phyloP scores from a whole-genome alignment of 2,888 invertebrate species.

The Siphonodentalium dalli region DNA sequence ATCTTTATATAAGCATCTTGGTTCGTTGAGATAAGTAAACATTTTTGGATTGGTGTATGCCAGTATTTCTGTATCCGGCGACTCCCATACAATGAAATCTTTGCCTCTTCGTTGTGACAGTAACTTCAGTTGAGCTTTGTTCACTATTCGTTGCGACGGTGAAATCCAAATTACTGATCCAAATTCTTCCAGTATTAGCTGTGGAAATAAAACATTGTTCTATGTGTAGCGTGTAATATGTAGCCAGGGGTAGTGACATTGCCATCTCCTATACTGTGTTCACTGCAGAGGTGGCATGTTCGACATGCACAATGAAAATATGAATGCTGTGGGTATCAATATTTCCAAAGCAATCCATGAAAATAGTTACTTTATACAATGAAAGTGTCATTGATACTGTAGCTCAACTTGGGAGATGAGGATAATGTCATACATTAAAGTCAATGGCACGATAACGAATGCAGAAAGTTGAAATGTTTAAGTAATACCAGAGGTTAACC shows the following conservation, averaged over 20 bases:
- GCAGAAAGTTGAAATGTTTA: too few relatives aligned
- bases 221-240: neutral
- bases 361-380: too few relatives aligned
- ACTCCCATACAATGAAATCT: conserved; percentile 46
- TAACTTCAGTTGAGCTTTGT: conserved; percentile 34
- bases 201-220: conserved; percentile 12
- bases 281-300: neutral
- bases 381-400: too few relatives aligned
- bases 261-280: too few relatives aligned
- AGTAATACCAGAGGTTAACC: too few relatives aligned
- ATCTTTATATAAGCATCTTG: conserved; percentile 41
- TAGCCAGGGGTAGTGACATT: neutral
- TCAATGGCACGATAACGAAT: too few relatives aligned
- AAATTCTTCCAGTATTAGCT: conserved; percentile 43
- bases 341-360: too few relatives aligned
- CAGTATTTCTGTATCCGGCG: conserved; percentile 25
- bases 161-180: conserved; percentile 45
- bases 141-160: conserved; percentile 38
- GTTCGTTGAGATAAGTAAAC: conserved; percentile 43
- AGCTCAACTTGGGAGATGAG: too few relatives aligned
- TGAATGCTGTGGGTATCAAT: too few relatives aligned
- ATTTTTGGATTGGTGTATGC: conserved; percentile 44
- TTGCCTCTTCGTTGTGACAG: conserved; percentile 37
- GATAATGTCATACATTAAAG: too few relatives aligned
- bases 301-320: neutral